Conservation (phyloP, 2,113 vertebrate genomes). For the Myocastor coypus region DNA sequence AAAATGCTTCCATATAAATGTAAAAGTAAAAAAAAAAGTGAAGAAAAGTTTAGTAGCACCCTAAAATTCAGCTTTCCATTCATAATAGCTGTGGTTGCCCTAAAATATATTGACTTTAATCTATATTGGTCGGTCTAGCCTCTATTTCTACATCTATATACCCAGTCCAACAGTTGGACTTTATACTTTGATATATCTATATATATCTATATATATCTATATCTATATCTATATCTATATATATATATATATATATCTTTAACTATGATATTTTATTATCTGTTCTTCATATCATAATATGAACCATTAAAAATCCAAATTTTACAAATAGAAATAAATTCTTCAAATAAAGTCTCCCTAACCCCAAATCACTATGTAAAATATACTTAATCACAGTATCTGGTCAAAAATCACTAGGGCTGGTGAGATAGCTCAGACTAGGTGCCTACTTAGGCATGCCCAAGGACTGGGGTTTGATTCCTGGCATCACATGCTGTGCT, state of each 20-base stretch:
- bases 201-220: background rate
- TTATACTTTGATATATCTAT: background rate
- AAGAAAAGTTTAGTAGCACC: background rate
- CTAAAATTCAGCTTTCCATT: background rate
- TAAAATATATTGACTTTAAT: background rate
- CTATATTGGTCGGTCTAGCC: background rate
- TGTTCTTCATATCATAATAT: conserved; percentile 35
- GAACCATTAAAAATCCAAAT: conserved; percentile 4
- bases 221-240: no score
- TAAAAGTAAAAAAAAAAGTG: background rate
- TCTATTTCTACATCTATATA: conserved; percentile 43
- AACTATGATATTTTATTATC: conserved; percentile 40
- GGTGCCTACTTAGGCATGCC: no score
- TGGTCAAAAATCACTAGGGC: background rate
- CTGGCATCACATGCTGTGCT: no score
- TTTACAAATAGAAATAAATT: conserved; percentile 40
- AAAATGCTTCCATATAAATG: background rate
- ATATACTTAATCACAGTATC: conserved; percentile 18
- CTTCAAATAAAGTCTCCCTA: conserved; percentile 43
- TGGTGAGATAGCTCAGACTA: no score
- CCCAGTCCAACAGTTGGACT: background rate
- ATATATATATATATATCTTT: background rate
- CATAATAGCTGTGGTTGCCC: background rate
- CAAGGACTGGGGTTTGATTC: no score
- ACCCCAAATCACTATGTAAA: conserved; percentile 3